Evolutionary conservation across 2,113 vertebrate species (phyloP).

Genomic region (Xenotilapia longispinis): DNA sequence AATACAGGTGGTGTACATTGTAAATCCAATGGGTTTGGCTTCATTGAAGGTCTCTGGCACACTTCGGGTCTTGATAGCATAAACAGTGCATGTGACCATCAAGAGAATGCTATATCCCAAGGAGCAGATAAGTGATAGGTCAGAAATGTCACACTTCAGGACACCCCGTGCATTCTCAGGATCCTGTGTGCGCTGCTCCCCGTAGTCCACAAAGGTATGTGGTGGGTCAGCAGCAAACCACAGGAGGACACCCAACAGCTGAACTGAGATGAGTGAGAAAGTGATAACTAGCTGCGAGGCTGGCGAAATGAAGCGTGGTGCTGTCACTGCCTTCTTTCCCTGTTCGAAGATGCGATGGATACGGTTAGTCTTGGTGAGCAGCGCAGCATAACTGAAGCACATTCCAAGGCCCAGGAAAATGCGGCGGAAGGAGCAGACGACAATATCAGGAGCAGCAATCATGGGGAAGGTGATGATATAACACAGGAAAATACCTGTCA

Average conservation of each 20-base stretch:
- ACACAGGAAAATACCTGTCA: constrained; percentile 95
- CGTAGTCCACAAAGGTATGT: constrained; percentile 90
- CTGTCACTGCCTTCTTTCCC: constrained; percentile 88
- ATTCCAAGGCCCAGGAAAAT: constrained; percentile 93
- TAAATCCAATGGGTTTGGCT: constrained; percentile 92
- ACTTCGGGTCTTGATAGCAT: constrained; percentile 95
- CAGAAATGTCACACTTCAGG: constrained; percentile 96
- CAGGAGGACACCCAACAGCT: constrained; percentile 87
- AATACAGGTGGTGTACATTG: constrained; percentile 80
- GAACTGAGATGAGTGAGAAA: constrained; percentile 90
- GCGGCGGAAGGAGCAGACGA: constrained; percentile 87
- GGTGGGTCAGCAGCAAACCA: constrained; percentile 91
- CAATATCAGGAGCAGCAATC: constrained; percentile 85
- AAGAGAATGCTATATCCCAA: constrained; percentile 96
- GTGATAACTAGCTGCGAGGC: constrained; percentile 93
- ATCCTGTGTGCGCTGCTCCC: constrained; percentile 89
- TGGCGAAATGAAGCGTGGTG: constrained; percentile 92
- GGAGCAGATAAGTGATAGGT: constrained; percentile 95
- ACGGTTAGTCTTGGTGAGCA: constrained; percentile 96
- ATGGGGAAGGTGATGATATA: constrained; percentile 93
- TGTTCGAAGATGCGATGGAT: constrained; percentile 98
- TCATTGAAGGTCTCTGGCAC: constrained; percentile 98
- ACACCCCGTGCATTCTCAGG: constrained; percentile 84
- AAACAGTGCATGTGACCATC: constrained; percentile 98
- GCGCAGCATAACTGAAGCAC: constrained; percentile 94